These are phyloP conservation scores for Cinclus cinclus DNA, from an alignment of 2,113 vertebrate species.

Conservation along the genomic window DNA sequence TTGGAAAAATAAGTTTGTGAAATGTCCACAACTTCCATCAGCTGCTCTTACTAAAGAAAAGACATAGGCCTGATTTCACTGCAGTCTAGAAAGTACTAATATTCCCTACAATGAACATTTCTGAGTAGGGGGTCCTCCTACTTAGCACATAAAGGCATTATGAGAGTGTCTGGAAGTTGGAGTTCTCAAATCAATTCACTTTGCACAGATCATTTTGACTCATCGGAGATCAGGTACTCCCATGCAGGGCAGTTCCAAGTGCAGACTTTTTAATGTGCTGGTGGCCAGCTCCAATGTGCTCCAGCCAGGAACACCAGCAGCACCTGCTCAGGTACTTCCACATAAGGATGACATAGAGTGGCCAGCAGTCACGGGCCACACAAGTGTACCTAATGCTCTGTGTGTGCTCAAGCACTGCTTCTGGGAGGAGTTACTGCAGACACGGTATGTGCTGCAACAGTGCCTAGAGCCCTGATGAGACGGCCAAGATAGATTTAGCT, in stretches of 20 bases:
- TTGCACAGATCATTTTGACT: background rate
- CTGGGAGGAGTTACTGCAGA: background rate
- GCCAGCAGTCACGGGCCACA: rapidly evolving
- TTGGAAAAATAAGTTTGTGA: background rate
- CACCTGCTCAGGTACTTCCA: background rate
- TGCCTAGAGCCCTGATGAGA: background rate
- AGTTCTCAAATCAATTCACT: background rate
- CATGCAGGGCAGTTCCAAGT: background rate
- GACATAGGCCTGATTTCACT: background rate
- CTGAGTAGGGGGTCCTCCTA: background rate
- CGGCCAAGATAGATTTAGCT: background rate
- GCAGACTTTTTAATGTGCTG: background rate
- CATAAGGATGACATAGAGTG: rapidly evolving
- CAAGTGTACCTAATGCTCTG: rapidly evolving
- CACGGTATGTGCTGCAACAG: background rate
- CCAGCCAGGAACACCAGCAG: background rate
- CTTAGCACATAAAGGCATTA: background rate
- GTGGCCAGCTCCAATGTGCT: background rate
- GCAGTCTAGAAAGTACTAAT: background rate
- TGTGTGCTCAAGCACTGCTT: background rate
- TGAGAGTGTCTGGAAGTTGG: background rate
- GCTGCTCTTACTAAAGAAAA: background rate
- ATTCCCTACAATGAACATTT: background rate
- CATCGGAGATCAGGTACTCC: background rate
- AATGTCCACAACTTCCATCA: background rate